Conservation (phyloP, 2,797 vertebrate species). For the Ctenochaetus hawaiiensis region DNA sequence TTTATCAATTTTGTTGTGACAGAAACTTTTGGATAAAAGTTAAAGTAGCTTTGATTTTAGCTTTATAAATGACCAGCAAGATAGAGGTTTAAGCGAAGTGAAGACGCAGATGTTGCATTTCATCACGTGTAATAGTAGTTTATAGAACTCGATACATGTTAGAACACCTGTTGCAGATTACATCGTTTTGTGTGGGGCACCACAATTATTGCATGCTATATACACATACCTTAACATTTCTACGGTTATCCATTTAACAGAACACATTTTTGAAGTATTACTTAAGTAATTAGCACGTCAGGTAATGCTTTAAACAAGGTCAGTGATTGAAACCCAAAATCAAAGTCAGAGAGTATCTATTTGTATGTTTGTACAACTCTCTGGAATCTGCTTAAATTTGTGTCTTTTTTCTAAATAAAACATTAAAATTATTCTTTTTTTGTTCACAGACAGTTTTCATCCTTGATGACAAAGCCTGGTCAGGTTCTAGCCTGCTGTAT, state of each 20-base stretch:
- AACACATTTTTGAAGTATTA: neutral
- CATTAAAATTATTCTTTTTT: neutral
- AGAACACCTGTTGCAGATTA: neutral
- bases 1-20: too few relatives aligned
- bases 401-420: conserved; percentile 11
- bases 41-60: neutral
- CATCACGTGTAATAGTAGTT: neutral
- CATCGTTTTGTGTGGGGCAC: neutral
- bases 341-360: too few relatives aligned
- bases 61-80: neutral
- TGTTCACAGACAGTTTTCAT: conserved; percentile 90
- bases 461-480: conserved; percentile 89
- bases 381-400: neutral
- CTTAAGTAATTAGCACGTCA: neutral
- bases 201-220: too few relatives aligned
- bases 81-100: neutral
- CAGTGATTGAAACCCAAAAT: neutral
- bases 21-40: too few relatives aligned
- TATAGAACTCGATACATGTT: neutral
- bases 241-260: neutral
- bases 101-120: neutral
- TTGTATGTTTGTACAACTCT: neutral
- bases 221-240: neutral
- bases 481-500: conserved; percentile 88
- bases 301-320: neutral